Conservation (phyloP, 2,113 vertebrate genomes). For the Charina bottae region DNA sequence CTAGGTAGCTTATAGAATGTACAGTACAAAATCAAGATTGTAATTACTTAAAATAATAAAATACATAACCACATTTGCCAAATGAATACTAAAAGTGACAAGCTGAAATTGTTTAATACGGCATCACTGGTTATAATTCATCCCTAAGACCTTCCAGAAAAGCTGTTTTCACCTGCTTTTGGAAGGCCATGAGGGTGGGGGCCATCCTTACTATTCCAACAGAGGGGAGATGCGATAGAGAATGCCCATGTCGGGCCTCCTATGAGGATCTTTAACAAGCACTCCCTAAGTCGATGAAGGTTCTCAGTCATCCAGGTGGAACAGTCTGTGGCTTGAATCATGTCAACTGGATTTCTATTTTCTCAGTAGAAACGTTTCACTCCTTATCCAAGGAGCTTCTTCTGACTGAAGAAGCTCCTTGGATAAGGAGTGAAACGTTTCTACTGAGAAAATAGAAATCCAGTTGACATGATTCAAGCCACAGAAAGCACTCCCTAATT, state of each 20-base stretch:
- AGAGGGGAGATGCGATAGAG: neutral
- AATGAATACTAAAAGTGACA: neutral
- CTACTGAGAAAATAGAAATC: too few species aligned
- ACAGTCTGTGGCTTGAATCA: too few species aligned
- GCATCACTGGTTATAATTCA: neutral
- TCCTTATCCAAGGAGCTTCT: too few species aligned
- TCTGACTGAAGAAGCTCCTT: too few species aligned
- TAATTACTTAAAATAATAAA: neutral
- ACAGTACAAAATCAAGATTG: neutral
- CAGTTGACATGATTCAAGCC: too few species aligned
- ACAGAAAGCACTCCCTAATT: neutral
- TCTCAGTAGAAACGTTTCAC: too few species aligned
- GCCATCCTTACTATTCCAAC: neutral
- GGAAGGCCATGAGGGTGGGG: neutral
- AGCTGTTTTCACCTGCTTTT: neutral
- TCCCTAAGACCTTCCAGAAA: neutral
- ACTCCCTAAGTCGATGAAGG: too few species aligned
- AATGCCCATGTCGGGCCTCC: neutral
- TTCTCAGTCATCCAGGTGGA: too few species aligned
- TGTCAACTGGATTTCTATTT: too few species aligned
- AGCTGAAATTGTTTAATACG: neutral
- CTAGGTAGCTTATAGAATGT: neutral
- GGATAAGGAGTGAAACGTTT: too few species aligned
- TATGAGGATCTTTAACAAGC: neutral
- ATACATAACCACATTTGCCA: neutral